Evolutionary conservation across 2,888 invertebrate genomes (phyloP), one percentile per base, ranked within the genome.

Genomic region (Noctuana brunneofusca): DNA sequence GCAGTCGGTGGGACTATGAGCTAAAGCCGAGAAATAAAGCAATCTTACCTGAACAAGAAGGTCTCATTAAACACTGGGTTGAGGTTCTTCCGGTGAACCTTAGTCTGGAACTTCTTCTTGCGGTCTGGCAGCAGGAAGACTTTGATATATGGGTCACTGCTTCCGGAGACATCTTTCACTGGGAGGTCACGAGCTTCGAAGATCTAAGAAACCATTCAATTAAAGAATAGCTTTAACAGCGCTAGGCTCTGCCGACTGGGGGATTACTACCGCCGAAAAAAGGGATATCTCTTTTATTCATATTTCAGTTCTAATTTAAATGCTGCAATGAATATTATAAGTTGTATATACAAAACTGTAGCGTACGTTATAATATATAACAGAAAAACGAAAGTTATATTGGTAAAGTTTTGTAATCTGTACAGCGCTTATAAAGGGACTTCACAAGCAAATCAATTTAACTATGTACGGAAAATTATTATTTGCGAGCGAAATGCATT

Each of bases 81-180:
- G 64, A 96, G 84, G 76, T 96, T 96, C 83, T 96, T 96, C 68
- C 96, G 89, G 73, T 96, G 96, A 2, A 96, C 96, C 83, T 96
- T 96, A 2, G 97, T 97, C 80, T 96, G 96, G 80, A 95, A 96
- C 83, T 96, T 97, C 87, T 96, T 96, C 85, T 96, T 96, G 69
- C 96, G 92, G 75, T 97, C 97, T 0, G 97, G 97, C 12, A 97
- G 87, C 0, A 97, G 92, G 80, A 96, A 96, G 57, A 97, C 94
- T 86, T 97, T 97, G 69, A 97, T 95, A 84, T 97, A 97, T 0
- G 97, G 97, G 82, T 97, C 97, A 66, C 96, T 96, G 78, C 96
- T 96, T 8, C 96, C 96, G 0, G 95, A 94, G 65, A 96, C 95
- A 73, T 97, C 97, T 81, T 96, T 96, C 63, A 96, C 93, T 0